Base-by-base conservation (phyloP, 2,113 vertebrate genomes). In the Circaetus gallicus region DNA sequence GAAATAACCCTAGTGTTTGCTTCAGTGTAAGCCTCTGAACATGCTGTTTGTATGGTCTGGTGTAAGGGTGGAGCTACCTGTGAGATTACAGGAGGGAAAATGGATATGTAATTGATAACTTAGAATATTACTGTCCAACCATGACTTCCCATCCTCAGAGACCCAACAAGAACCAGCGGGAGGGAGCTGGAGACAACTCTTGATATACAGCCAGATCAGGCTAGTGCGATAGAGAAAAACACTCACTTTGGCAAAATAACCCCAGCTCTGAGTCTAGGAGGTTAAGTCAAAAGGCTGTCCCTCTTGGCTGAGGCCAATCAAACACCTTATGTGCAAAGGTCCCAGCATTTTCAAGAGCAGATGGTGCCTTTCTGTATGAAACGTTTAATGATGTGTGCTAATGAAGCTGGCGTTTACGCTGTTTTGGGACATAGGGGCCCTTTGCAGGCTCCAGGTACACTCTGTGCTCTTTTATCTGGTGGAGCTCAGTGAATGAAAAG, bases 351-450 rank as follows among this genome's bases (percentile, higher is more conserved):
- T 86, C 88, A 89, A 78, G 76, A 89, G 85, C 93, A 96, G 71
- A 93, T 94, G 85, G 82, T 0, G 4, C n/a, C 8, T 93, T 96
- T 92, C 72, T 92, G 32, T 86, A 66, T 67, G 81, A 90, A 95
- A 89, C 8, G 1, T 79, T 96, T 96, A 96, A 94, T 79, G 69
- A 84, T 50, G 77, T 94, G 89, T 87, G 82, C 29, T 94, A 94
- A 91, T 84, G 81, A 96, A 83, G n/a, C 26, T 20, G 80, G 21
- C 5, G 12, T 93, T 96, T 79, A 55, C 2, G 6, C n/a, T 87
- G 17, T 63, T 92, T 50, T 71, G 62, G 55, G 56, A 82, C 42
- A 28, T 1, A 62, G 77, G 29, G 56, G 38, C 38, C 47, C 26
- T 91, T 89, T 93, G 31, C 50, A 93, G 56, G 47, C 52, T 87